Percentiles rank a stretch among this genome's conserved stretches.
Evolutionary conservation across 2,797 vertebrate genomes (phyloP).

Genomic region (Pachyuromys duprasi): DNA sequence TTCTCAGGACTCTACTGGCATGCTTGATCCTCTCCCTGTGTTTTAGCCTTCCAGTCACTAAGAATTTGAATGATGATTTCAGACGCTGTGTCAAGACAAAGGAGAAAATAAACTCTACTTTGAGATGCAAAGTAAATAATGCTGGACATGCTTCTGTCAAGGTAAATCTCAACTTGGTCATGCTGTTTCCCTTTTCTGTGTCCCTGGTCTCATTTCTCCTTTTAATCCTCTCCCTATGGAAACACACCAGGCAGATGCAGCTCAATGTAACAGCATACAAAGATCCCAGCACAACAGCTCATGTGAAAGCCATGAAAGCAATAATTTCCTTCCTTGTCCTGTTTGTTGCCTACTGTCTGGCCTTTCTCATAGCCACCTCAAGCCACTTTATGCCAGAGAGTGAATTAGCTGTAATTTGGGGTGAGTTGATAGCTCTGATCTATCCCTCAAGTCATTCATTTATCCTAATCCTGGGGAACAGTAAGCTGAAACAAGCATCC

Average conservation of each 20-base stretch:
- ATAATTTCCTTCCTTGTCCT: constrained; percentile 74
- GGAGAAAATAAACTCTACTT: constrained; percentile 45
- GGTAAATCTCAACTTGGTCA: constrained; percentile 64
- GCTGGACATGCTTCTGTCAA: constrained; percentile 25
- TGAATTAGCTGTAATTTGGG: constrained; percentile 63
- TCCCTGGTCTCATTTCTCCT: constrained; percentile 67
- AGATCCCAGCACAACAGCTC: constrained; percentile 69
- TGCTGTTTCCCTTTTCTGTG: constrained; percentile 59
- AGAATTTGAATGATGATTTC: constrained; percentile 63
- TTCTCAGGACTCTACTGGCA: constrained; percentile 46
- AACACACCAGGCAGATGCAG: constrained; percentile 68
- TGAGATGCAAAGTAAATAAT: constrained; percentile 52
- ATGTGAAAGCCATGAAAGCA: constrained; percentile 57
- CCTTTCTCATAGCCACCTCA: constrained; percentile 70
- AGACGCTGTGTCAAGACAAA: constrained; percentile 49
- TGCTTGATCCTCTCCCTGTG: constrained; percentile 42
- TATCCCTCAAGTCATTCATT: constrained; percentile 74
- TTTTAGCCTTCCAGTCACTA: constrained; percentile 44
- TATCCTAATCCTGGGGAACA: constrained; percentile 74
- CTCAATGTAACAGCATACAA: background rate
- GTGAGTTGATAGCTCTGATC: constrained; percentile 67
- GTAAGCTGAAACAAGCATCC: constrained; percentile 63
- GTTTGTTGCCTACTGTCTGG: constrained; percentile 58
- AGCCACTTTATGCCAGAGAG: constrained; percentile 72
- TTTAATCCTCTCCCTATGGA: constrained; percentile 72